These are phyloP conservation scores for Chloropsis hardwickii DNA, from an alignment of 2,113 vertebrate genomes.

Conservation along the genomic window DNA sequence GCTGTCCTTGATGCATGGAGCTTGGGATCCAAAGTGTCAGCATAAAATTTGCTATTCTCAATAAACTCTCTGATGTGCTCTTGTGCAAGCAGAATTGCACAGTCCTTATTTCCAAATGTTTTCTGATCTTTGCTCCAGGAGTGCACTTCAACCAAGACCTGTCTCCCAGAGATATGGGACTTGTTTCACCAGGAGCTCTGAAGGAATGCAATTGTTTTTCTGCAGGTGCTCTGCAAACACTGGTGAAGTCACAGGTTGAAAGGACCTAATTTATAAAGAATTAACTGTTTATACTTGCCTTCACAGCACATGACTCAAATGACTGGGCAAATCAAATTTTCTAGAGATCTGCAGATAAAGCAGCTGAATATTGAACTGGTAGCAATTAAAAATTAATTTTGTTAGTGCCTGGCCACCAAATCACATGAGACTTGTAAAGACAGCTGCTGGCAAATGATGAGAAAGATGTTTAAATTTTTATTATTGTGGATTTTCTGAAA, in stretches of 20 bases:
- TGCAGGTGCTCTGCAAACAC: not conserved
- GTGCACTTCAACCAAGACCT: not conserved
- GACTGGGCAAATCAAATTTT: not conserved
- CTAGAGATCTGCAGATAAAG: not conserved
- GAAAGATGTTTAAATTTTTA: not conserved
- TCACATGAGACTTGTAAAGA: not conserved
- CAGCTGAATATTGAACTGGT: not conserved
- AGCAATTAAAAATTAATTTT: not conserved
- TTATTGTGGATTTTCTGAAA: not conserved
- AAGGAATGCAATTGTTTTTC: not conserved
- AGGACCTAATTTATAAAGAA: not conserved
- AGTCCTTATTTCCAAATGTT: not conserved
- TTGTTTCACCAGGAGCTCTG: not conserved
- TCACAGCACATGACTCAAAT: not conserved
- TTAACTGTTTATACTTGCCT: not conserved
- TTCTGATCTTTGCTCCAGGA: not conserved
- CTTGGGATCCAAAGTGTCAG: not conserved
- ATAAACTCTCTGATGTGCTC: not conserved
- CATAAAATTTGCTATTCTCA: not conserved
- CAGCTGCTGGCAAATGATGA: not conserved
- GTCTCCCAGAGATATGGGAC: not conserved
- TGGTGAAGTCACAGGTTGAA: not conserved
- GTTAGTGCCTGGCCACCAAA: not conserved
- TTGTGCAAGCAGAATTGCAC: not conserved
- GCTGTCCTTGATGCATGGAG: accelerated